Base-by-base conservation (phyloP, 2,888 invertebrate species). In the Fabriciana adippe region DNA sequence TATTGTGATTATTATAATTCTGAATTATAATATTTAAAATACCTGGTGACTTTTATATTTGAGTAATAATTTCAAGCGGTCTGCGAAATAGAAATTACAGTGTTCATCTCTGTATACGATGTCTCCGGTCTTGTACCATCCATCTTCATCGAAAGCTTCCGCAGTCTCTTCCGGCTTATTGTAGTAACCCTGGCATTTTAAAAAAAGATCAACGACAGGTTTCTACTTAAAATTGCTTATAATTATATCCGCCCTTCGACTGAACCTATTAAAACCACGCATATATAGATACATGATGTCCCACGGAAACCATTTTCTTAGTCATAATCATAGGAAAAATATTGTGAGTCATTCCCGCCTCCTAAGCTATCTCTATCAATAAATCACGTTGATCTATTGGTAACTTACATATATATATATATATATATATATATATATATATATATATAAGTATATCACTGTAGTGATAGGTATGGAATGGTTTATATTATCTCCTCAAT, bases 91-190 rank as follows among this genome's bases (percentile, higher is more conserved):
- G 73, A 89, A 93, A 70, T 91, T 89, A 67, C 80, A 79, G 50
- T 92, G 84, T 21, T 91, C 89, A 68, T 94, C 93, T 68, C 88
- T 89, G 70, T 92, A 93, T 54, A 89, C 86, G 4, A 90, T 78
- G 76, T 94, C 94, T 0, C 94, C 94, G 0, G 93, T 93, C 74
- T 86, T 90, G 55, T 93, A 82, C 90, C 92, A 94, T 31, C 92
- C 88, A 55, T 86, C 88, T 45, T 81, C 80, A 26, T 92, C 86
- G 63, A 89, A 92, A 0, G 85, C 79, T 1, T 86, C 85, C n/a
- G 83, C 85, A 0, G 93, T 92, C 14, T 87, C 89, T 67, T 80
- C 77, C 0, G 82, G 81, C 54, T 88, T 86, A 11, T 88, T 90
- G 73, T 90, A 90, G 72, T 93, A 93, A 50, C 86, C 92, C 83